Evolutionary conservation across 2,797 vertebrate genomes (phyloP), one percentile per base, ranked within the genome.

Genomic region (Silurus aristotelis): DNA sequence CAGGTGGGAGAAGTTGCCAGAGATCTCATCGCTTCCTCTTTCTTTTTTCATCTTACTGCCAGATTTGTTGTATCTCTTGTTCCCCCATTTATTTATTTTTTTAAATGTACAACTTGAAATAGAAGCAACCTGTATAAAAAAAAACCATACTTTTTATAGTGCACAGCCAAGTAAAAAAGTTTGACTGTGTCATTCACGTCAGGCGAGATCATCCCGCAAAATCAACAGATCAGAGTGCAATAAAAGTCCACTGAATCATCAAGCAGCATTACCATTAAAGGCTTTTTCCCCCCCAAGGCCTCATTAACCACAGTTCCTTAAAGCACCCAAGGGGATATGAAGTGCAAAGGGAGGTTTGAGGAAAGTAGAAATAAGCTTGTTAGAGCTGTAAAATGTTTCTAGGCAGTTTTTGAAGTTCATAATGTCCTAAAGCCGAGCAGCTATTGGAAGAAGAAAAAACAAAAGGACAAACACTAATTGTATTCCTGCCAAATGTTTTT

Each of bases 301-400:
- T 79, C 77, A 79, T 79, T 63, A 79, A 46, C 31, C 77, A 46
- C 77, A 79, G 77, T 46, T 22, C 38, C 58, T 8, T 38, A 79
- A 46, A 79, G 58, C 77, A 79, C 77, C 13, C 77, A 63, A 4
- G 31, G 60, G 77, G 20, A 79, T 46, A 63, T 43, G 27, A 78
- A 13, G 14, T 46, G 77, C 58, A 6, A 46, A n/a, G 77, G n/a
- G 77, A 64, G 6, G 38, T 46, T 79, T 79, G n/a, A 63, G 52
- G 25, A 31, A 27, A 58, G 77, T 5, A n/a, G 6, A 46, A 79
- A 79, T 46, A 48, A 79, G 77, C 58, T 79, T 10, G 60, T 79
- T 79, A 79, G 63, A 63, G 58, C 58, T 48, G 22, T 43, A 63
- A 63, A 79, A 79, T 46, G 77, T 79, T 46, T 63, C 31, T n/a